Evolutionary conservation across 2,113 vertebrate species (phyloP).

Genomic region (Panurus biarmicus): DNA sequence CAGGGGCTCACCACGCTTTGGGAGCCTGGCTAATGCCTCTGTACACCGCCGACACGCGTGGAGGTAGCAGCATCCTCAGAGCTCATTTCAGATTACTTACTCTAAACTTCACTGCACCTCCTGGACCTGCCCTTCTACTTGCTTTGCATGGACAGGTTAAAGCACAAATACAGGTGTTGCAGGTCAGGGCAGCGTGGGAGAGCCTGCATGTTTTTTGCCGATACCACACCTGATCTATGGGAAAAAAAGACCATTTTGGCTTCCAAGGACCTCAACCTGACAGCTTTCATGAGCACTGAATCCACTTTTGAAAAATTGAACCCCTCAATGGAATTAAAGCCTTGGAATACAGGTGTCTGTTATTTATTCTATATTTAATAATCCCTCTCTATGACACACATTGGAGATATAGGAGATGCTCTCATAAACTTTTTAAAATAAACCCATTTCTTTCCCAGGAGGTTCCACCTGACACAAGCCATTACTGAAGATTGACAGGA

Average conservation of each 20-base stretch:
- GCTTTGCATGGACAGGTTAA: neutral
- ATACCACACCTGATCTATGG: neutral
- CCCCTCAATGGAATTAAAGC: conserved; percentile 47
- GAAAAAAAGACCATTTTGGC: neutral
- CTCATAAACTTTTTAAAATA: conserved; percentile 71
- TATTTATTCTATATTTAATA: conserved; percentile 76
- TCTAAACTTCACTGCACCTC: neutral
- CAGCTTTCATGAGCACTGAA: conserved; percentile 57
- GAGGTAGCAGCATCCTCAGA: neutral
- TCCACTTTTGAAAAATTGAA: conserved; percentile 37
- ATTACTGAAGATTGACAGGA: conserved; percentile 70
- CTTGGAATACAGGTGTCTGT: conserved; percentile 38
- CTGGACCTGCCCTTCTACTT: neutral
- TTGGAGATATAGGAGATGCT: conserved; percentile 54
- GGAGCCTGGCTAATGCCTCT: neutral
- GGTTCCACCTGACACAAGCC: conserved; percentile 59
- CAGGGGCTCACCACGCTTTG: accelerated
- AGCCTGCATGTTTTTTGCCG: neutral
- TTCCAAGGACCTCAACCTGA: conserved; percentile 25
- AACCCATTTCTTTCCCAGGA: conserved; percentile 67
- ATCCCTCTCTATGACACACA: conserved; percentile 43
- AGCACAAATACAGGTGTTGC: neutral
- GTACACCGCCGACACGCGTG: accelerated
- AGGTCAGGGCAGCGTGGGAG: neutral
- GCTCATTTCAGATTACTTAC: neutral